phyloP scores from a whole-genome alignment of 1,140 invertebrate species.

The Plectrocnemia conspersa region DNA sequence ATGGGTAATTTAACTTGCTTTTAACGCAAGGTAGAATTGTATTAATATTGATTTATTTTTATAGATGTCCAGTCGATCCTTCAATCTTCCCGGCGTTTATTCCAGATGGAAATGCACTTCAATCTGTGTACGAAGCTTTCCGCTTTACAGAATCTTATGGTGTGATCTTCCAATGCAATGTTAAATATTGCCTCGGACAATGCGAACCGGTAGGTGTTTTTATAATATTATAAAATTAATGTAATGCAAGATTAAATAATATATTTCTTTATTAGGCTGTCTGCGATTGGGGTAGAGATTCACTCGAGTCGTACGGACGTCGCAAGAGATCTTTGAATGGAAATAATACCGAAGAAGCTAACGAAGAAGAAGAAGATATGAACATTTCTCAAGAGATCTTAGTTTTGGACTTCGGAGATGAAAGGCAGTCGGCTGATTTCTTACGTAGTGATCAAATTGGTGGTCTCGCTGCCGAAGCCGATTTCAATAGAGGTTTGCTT shows the following conservation, averaged over 20 bases:
- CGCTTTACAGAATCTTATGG: slow-evolving; percentile 94
- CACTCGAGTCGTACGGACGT: slow-evolving; percentile 84
- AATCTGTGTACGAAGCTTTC: slow-evolving; percentile 91
- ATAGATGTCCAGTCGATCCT: slow-evolving; percentile 85
- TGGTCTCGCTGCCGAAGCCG: slow-evolving; percentile 60
- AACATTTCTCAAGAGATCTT: slow-evolving; percentile 91
- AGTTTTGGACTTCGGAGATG: slow-evolving; percentile 85
- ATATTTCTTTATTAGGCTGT: slow-evolving; percentile 59
- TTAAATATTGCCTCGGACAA: slow-evolving; percentile 91
- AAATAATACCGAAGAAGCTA: slow-evolving; percentile 7
- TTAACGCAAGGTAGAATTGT: not conserved
- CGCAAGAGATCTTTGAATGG: slow-evolving; percentile 66
- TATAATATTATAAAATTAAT: slow-evolving; percentile 5
- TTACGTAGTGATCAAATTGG: slow-evolving; percentile 63
- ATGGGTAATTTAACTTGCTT: slow-evolving; percentile 60
- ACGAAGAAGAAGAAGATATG: slow-evolving; percentile 79
- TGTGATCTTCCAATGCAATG: slow-evolving; percentile 95
- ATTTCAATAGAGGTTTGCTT: slow-evolving; percentile 70
- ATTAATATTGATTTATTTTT: slow-evolving; percentile 31
- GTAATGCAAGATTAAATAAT: slow-evolving; percentile 1
- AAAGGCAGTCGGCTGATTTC: slow-evolving; percentile 72
- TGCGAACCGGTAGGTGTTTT: slow-evolving; percentile 77
- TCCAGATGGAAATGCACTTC: slow-evolving; percentile 80
- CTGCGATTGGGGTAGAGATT: slow-evolving; percentile 83
- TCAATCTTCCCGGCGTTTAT: slow-evolving; percentile 89